Evolutionary conservation across 2,797 vertebrate species (phyloP).

Genomic region (Melopsittacus undulatus): DNA sequence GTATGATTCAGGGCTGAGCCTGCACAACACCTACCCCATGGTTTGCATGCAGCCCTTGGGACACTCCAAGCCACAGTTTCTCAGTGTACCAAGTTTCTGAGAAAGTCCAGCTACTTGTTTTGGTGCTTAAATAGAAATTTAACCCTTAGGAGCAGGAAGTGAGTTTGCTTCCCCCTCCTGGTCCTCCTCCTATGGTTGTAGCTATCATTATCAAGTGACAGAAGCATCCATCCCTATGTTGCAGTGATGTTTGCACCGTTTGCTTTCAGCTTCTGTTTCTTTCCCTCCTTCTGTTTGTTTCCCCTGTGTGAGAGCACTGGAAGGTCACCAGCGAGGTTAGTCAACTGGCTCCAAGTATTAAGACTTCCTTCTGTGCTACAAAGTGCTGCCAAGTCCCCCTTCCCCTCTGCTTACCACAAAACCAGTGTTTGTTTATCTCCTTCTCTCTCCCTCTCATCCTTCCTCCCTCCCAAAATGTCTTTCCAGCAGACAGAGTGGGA

Average conservation of each 20-base stretch:
- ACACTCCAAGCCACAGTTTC: not conserved
- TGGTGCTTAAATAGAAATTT: not conserved
- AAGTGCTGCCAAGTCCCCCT: constrained; percentile 31
- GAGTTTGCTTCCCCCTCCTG: not conserved
- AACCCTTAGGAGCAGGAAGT: not conserved
- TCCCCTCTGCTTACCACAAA: constrained; percentile 11
- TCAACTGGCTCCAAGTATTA: constrained; percentile 2
- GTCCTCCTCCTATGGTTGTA: not conserved
- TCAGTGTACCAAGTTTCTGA: not conserved
- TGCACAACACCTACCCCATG: constrained; percentile 30
- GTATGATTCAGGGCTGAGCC: constrained; percentile 35
- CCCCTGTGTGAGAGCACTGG: not conserved
- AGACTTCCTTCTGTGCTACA: constrained; percentile 24
- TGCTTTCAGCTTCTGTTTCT: not conserved
- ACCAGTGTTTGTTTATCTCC: not conserved
- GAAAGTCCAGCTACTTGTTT: constrained; percentile 3
- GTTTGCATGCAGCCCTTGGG: not conserved
- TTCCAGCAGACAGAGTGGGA: not conserved
- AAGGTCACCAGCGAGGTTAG: constrained; percentile 43
- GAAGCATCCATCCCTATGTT: not conserved
- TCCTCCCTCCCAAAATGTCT: not conserved
- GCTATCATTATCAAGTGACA: not conserved
- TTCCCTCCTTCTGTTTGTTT: not conserved
- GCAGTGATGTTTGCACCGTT: not conserved
- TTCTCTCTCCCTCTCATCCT: not conserved